A percentile compares a stretch with the other conserved stretches of the same genome.
These are phyloP conservation scores for Phaenicophaeus curvirostris DNA, from an alignment of 2,797 vertebrate genomes.

Conservation along the genomic window DNA sequence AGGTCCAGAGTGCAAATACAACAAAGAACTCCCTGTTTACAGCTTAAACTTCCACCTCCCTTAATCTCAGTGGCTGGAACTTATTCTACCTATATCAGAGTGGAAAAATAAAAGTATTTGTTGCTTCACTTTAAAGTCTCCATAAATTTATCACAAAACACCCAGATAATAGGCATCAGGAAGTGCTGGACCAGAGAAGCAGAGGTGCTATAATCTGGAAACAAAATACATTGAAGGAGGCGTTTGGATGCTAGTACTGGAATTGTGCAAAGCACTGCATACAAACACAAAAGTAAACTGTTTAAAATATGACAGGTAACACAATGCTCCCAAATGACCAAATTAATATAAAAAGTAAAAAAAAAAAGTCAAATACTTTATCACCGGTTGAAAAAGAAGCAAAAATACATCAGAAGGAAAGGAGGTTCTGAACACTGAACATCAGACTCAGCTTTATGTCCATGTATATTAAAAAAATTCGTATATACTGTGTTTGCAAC, in stretches of 20 bases:
- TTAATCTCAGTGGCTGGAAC: neutral
- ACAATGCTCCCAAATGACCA: neutral
- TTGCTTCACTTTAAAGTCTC: neutral
- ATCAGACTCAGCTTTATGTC: neutral
- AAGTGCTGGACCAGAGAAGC: neutral
- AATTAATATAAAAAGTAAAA: neutral
- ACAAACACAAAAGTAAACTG: neutral
- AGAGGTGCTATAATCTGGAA: neutral
- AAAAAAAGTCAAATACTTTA: neutral
- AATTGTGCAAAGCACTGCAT: neutral
- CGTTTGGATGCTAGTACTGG: neutral
- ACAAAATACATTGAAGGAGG: neutral
- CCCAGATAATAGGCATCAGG: neutral
- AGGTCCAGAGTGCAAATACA: neutral
- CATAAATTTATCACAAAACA: neutral
- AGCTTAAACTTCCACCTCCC: neutral
- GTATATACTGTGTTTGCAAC: neutral
- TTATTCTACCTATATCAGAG: neutral
- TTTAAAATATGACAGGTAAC: neutral
- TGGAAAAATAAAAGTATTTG: neutral
- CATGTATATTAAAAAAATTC: neutral
- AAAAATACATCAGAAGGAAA: neutral
- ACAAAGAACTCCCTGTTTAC: too few relatives aligned
- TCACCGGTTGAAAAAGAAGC: neutral
- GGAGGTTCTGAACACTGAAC: neutral